Conservation (phyloP, 2,113 vertebrate genomes). For the Erinaceus europaeus region DNA sequence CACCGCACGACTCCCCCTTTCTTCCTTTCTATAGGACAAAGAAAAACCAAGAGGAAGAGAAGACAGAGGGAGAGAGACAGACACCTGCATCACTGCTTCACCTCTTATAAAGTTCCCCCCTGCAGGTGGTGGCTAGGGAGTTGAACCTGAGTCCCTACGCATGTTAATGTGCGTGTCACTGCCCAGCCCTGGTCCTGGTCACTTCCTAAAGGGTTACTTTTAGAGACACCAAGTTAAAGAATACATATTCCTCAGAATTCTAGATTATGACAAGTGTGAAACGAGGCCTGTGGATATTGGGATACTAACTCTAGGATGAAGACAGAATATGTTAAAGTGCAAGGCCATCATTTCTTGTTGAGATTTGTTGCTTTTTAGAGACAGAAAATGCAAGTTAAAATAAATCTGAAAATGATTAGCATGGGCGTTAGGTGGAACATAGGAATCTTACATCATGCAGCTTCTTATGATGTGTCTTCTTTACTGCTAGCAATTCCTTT, state of each 20-base stretch:
- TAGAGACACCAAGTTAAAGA: slow-evolving; percentile 7
- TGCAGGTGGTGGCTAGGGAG: too few species aligned
- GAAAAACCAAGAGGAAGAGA: too few species aligned
- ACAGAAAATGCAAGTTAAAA: slow-evolving; percentile 1
- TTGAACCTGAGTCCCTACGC: too few species aligned
- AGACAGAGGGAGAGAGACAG: too few species aligned
- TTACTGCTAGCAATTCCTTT: slow-evolving; percentile 38
- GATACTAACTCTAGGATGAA: not conserved
- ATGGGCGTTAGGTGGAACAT: not conserved
- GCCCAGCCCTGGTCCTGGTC: too few species aligned
- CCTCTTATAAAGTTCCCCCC: too few species aligned
- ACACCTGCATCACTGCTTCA: too few species aligned
- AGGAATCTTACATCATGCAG: not conserved
- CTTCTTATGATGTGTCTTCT: not conserved
- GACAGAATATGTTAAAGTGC: not conserved
- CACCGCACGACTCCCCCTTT: too few species aligned
- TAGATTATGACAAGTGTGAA: not conserved
- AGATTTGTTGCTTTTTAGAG: slow-evolving; percentile 15
- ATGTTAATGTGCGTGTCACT: too few species aligned
- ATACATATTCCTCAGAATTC: not conserved
- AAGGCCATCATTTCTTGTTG: not conserved
- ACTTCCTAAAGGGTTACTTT: slow-evolving; percentile 24
- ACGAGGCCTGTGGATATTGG: not conserved
- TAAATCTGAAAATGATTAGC: slow-evolving; percentile 24
- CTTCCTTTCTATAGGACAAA: too few species aligned